These are phyloP conservation scores for Premnoplex brunnescens DNA, from an alignment of 2,797 vertebrate genomes.

Conservation along the genomic window DNA sequence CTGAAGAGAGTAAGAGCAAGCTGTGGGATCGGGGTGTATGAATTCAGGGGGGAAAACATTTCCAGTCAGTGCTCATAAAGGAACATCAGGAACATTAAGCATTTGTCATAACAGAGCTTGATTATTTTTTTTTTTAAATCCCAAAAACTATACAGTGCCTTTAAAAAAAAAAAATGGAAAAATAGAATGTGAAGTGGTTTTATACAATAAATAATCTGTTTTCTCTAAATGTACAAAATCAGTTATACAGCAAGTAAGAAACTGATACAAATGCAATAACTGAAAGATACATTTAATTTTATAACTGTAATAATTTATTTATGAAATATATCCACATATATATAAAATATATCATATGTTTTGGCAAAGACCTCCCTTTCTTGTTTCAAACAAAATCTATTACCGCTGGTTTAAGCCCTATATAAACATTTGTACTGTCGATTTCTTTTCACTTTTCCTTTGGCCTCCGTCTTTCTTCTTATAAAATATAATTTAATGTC, in stretches of 20 bases:
- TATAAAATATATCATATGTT: slow-evolving; percentile 67
- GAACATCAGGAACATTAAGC: not conserved
- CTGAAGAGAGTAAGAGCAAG: not conserved
- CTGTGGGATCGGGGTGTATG: not conserved
- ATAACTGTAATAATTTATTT: slow-evolving; percentile 72
- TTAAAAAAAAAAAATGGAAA: slow-evolving; percentile 14
- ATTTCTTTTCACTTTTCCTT: not conserved
- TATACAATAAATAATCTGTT: slow-evolving; percentile 74
- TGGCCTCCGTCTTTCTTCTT: slow-evolving; percentile 3
- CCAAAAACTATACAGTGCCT: slow-evolving; percentile 1
- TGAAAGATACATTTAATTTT: slow-evolving; percentile 47
- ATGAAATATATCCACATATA: slow-evolving; percentile 68
- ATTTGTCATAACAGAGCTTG: not conserved
- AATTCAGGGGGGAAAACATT: not conserved
- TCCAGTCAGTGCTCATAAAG: not conserved
- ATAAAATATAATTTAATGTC: slow-evolving; percentile 39
- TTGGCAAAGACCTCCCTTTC: slow-evolving; percentile 57
- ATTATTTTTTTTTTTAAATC: not conserved
- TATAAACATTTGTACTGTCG: not conserved
- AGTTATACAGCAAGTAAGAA: slow-evolving; percentile 27
- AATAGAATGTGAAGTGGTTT: not conserved
- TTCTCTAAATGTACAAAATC: slow-evolving; percentile 52
- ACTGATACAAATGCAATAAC: slow-evolving; percentile 19
- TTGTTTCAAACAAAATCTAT: slow-evolving; percentile 24
- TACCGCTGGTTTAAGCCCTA: not conserved